Base-by-base conservation (phyloP, 1,140 invertebrate genomes). In the Conopomorpha cramerella region DNA sequence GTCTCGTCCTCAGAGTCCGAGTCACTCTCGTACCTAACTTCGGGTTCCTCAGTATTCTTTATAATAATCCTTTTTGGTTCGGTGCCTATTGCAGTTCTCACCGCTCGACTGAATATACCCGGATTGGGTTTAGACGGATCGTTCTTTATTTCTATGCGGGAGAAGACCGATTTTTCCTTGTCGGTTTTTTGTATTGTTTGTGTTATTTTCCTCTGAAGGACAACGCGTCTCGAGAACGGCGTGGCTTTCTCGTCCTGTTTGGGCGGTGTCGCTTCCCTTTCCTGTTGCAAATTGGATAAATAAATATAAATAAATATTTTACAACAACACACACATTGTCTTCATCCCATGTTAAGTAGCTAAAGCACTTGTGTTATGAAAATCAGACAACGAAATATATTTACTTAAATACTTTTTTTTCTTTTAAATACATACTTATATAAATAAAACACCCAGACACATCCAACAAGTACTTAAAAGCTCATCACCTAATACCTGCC, bases 31-130 rank as follows among this genome's bases (percentile, higher is more conserved):
- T 55, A 64, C 17, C 62, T 55, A 0, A 63, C 37, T 10, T 51
- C 39, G 0, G 56, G 50, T 19, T 55, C 51, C 3, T 47, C 43
- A 8, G 4, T 4, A 7, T 45, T 36, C 13, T 39, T 45, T 0
- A 48, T 17, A 0, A 43, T 44, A 7, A 45, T 43, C 7, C 42
- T 19, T 2, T 23, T 29, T 10, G 42, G 46, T 0, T 47, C 51
- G 2, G 45, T 13, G 2, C 43, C 45, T 1, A 66, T 49, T 2
- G 58, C 59, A 8, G 56, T 65, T 0, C 57, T 34, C 0, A 73
- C 59, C 0, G 67, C 67, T 8, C 67, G 49, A 29, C 51, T 61
- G 49, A 72, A 70, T 26, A 72, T 65, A 0, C 61, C 61, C 2
- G 52, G 47, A 31, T 49, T 40, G 15, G 60, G 58, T 12, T 58